These are phyloP conservation scores for Panulirus ornatus DNA, from an alignment of 1,140 invertebrate species.

Conservation along the genomic window DNA sequence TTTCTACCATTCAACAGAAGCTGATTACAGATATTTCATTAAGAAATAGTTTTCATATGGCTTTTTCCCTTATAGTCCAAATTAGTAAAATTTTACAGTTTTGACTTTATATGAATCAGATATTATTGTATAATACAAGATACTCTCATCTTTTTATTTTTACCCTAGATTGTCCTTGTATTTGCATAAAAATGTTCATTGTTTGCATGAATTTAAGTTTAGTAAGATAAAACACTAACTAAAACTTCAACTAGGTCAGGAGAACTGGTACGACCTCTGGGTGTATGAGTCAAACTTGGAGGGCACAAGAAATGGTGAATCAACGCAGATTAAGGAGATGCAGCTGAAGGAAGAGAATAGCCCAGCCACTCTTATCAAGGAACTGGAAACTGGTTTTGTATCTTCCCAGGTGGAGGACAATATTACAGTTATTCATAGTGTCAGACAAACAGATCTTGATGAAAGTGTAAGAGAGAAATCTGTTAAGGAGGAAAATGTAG, in stretches of 20 bases:
- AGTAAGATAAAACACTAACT: no score
- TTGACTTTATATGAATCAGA: no score
- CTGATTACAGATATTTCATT: no score
- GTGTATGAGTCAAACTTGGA: slow-evolving; percentile 44
- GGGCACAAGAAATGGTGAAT: not conserved
- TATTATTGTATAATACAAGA: no score
- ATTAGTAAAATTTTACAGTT: no score
- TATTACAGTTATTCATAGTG: slow-evolving; percentile 41
- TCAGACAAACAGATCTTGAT: not conserved
- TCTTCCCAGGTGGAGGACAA: slow-evolving; percentile 36
- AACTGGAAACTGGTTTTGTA: slow-evolving; percentile 35
- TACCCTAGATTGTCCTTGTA: no score
- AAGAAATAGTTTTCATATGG: no score
- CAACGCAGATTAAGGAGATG: not conserved
- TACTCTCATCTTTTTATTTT: no score
- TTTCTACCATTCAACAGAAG: no score
- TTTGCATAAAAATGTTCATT: no score
- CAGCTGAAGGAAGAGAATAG: slow-evolving; percentile 7
- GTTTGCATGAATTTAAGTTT: no score
- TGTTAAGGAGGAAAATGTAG: not conserved
- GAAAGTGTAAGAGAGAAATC: not conserved
- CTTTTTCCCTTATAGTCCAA: no score
- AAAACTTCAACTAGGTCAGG: slow-evolving; percentile 47
- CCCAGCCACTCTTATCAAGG: slow-evolving; percentile 33
- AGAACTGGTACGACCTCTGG: slow-evolving; percentile 68